Evolutionary conservation across 2,888 invertebrate species (phyloP).

Genomic region (Julus scanicus): DNA sequence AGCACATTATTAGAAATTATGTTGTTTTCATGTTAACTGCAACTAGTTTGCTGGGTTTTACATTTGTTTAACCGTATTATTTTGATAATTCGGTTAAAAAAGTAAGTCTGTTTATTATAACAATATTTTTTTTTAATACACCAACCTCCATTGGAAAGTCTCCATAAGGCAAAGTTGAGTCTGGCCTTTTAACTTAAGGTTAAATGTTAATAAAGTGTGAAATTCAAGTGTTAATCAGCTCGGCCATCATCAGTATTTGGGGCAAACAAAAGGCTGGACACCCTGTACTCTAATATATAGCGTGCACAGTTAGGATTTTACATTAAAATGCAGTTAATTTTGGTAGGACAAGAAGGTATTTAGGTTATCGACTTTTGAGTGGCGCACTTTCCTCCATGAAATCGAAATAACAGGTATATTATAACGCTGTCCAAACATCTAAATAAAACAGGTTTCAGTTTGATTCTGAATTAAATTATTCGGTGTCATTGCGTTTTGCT

Average conservation of each 20-base stretch:
- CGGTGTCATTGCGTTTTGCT: background rate
- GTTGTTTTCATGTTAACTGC: too few relatives aligned
- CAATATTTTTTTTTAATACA: background rate
- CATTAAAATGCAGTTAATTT: background rate
- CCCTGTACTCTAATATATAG: constrained; percentile 18
- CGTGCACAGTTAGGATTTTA: background rate
- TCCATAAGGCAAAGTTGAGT: background rate
- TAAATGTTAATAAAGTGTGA: background rate
- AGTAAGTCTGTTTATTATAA: background rate
- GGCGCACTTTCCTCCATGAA: constrained; percentile 10
- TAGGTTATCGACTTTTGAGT: constrained; percentile 7
- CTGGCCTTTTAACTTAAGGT: background rate
- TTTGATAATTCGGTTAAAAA: background rate
- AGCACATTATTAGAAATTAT: too few relatives aligned
- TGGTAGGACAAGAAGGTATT: constrained; percentile 36
- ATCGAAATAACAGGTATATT: constrained; percentile 10
- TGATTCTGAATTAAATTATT: constrained; percentile 8
- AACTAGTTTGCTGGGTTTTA: too few relatives aligned
- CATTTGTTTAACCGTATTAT: too few relatives aligned
- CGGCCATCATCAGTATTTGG: constrained; percentile 1
- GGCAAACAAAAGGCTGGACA: background rate
- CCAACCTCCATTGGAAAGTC: background rate
- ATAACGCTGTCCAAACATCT: background rate
- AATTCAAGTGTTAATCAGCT: background rate
- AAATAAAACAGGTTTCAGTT: constrained; percentile 31